These are phyloP conservation scores for Acanthis flammea DNA, from an alignment of 2,797 vertebrate species.

Conservation along the genomic window DNA sequence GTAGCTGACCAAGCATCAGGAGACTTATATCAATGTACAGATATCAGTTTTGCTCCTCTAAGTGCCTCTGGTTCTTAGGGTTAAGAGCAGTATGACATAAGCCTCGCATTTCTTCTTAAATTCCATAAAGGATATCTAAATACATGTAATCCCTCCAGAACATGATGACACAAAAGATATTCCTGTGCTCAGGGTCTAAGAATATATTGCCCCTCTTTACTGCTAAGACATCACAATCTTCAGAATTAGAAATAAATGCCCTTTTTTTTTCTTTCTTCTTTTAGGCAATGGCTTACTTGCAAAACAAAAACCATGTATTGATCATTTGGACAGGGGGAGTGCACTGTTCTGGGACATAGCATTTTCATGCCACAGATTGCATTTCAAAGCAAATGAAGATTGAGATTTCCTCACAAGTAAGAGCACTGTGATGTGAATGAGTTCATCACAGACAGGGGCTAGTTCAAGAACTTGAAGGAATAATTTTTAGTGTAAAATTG, in stretches of 20 bases:
- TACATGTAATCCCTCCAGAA: not conserved
- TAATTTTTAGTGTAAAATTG: not conserved
- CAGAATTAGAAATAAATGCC: constrained; percentile 31
- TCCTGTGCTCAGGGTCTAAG: not conserved
- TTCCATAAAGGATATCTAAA: not conserved
- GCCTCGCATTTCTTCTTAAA: not conserved
- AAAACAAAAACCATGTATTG: not conserved
- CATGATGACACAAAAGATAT: not conserved
- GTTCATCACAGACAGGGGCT: not conserved
- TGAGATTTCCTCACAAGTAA: constrained; percentile 1
- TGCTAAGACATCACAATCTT: constrained; percentile 8
- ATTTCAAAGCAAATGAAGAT: not conserved
- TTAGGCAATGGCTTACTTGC: not conserved
- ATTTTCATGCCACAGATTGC: not conserved
- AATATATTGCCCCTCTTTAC: constrained; percentile 6
- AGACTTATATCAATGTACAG: not conserved
- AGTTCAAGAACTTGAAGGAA: not conserved
- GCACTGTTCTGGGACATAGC: not conserved
- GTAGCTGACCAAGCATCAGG: not conserved
- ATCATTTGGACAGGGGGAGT: not conserved
- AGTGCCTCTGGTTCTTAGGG: not conserved
- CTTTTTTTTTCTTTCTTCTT: not conserved
- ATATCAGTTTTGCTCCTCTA: not conserved
- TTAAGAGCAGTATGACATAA: not conserved
- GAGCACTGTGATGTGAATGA: not conserved